phyloP scores from a whole-genome alignment of 2,113 vertebrate species.

The Proterorhinus semilunaris region DNA sequence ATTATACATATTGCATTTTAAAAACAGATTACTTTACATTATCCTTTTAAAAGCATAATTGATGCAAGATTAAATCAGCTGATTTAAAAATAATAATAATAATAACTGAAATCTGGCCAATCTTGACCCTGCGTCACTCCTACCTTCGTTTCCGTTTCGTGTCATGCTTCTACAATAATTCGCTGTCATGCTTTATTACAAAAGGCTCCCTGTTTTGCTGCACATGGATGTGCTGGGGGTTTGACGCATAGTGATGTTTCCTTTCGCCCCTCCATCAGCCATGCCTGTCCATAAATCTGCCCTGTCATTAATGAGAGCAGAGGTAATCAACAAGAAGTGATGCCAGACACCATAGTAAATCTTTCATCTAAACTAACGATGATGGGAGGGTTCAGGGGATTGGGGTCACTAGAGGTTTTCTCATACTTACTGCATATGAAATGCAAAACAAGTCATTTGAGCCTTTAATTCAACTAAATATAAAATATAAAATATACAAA shows the following conservation, averaged over 20 bases:
- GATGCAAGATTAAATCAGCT: neutral
- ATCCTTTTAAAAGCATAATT: neutral
- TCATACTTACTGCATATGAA: no score
- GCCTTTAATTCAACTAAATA: no score
- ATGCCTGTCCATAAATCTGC: constrained; percentile 47
- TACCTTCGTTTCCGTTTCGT: constrained; percentile 15
- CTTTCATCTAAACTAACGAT: constrained; percentile 56
- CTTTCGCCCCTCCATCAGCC: constrained; percentile 30
- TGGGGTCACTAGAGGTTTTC: neutral
- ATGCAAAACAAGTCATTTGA: no score
- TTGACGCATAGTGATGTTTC: constrained; percentile 9
- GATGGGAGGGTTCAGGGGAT: constrained; percentile 57
- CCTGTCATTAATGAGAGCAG: constrained; percentile 54
- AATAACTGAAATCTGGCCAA: no score
- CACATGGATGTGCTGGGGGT: constrained; percentile 17
- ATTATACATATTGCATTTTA: neutral
- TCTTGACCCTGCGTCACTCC: neutral
- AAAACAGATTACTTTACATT: neutral
- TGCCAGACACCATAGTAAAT: constrained; percentile 53
- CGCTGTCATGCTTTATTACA: constrained; percentile 2
- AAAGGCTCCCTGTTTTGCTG: neutral
- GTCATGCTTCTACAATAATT: constrained; percentile 8
- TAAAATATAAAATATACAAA: no score
- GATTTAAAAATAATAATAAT: no score
- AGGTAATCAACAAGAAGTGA: constrained; percentile 64